phyloP scores from a whole-genome alignment of 2,797 vertebrate genomes.

The Mionectes olivaceus region DNA sequence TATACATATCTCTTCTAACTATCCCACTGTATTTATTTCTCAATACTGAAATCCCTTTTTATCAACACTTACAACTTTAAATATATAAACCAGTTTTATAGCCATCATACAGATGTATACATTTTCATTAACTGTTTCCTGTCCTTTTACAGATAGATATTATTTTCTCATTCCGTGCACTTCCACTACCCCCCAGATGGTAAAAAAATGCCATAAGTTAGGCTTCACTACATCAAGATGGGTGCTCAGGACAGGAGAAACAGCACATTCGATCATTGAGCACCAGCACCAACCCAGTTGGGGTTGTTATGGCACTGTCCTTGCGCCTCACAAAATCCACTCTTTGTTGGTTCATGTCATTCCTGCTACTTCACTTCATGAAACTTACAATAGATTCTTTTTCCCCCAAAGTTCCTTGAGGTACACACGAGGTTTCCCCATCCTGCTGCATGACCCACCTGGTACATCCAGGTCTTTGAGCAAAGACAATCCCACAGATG shows the following conservation, averaged over 20 bases:
- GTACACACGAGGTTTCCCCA: too few relatives aligned
- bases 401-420: background rate
- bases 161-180: background rate
- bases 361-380: background rate
- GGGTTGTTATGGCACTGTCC: accelerated
- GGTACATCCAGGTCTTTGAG: background rate
- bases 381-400: background rate
- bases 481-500: background rate
- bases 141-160: background rate
- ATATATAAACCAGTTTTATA: background rate
- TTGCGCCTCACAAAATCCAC: background rate
- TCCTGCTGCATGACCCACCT: background rate
- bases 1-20: background rate
- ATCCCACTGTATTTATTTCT: background rate
- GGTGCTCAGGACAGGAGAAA: background rate
- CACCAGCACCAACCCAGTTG: background rate
- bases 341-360: background rate
- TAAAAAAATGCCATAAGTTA: background rate
- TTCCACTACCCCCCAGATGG: background rate
- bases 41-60: too few relatives aligned
- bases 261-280: background rate
- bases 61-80: background rate
- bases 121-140: background rate
- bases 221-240: background rate
- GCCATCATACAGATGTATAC: background rate